Conservation (phyloP, 2,797 vertebrate species). For the Picus viridis region DNA sequence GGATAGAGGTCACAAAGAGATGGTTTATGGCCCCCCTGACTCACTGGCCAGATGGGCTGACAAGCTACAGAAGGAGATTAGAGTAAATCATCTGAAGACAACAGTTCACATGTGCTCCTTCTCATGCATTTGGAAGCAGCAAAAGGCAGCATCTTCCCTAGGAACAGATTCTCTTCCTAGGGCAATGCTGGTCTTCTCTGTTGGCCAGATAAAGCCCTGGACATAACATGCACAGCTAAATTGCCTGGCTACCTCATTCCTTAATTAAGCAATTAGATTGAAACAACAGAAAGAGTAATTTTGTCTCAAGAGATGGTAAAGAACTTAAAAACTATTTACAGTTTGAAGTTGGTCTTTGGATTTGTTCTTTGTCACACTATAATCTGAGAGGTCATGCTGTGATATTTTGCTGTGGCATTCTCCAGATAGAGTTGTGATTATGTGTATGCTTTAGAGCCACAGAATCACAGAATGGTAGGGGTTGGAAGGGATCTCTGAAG, state of each 20-base stretch:
- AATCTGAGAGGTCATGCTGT: background rate
- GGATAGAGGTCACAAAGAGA: background rate
- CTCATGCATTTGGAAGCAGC: background rate
- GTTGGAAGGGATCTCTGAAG: too few relatives aligned
- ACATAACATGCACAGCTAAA: background rate
- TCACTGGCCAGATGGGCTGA: slow-evolving; percentile 46
- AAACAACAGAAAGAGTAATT: background rate
- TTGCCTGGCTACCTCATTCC: background rate
- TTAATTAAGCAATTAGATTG: background rate
- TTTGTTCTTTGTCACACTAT: background rate
- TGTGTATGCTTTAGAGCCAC: background rate
- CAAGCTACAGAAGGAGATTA: slow-evolving; percentile 40
- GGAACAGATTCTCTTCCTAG: background rate
- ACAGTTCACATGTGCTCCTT: slow-evolving; percentile 16
- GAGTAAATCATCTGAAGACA: slow-evolving; percentile 45
- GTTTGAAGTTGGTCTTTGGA: background rate
- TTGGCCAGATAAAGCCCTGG: background rate
- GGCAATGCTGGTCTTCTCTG: background rate
- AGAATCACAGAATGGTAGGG: too few relatives aligned
- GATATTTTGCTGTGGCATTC: background rate
- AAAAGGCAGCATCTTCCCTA: background rate
- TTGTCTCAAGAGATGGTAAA: background rate
- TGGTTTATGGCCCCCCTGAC: slow-evolving; percentile 16
- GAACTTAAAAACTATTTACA: background rate
- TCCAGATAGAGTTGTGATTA: background rate